Evolutionary conservation across 2,797 vertebrate species (phyloP).

Genomic region (Fistularia commersonii): DNA sequence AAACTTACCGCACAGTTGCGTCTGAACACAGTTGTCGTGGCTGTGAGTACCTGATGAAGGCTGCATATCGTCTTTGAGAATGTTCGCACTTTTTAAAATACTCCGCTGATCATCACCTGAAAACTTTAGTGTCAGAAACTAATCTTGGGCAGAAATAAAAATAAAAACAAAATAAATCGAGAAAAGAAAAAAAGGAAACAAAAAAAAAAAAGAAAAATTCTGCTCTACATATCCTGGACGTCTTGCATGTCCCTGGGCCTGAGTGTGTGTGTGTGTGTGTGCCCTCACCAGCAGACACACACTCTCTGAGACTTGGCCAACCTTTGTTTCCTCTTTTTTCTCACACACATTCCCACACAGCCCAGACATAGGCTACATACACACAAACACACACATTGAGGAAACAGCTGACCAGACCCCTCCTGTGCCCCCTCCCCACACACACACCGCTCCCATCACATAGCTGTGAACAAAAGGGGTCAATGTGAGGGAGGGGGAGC

Average conservation of each 20-base stretch:
- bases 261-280: conserved; percentile 19
- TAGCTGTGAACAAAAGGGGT: conserved; percentile 60
- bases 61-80: conserved; percentile 47
- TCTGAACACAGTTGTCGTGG: conserved; percentile 60
- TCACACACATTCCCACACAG: conserved; percentile 62
- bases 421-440: not conserved
- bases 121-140: no score
- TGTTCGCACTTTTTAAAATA: not conserved
- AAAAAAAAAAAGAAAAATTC: conserved; percentile 13
- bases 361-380: conserved; percentile 44
- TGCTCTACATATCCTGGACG: conserved; percentile 30
- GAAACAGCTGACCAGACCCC: conserved; percentile 63
- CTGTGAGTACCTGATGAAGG: conserved; percentile 45
- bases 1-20: conserved; percentile 60
- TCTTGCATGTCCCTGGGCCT: no score
- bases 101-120: conserved; percentile 7
- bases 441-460: conserved; percentile 15
- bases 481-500: conserved; percentile 26
- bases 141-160: no score
- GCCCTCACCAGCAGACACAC: conserved; percentile 37
- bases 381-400: conserved; percentile 29
- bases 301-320: conserved; percentile 30
- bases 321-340: conserved; percentile 57
- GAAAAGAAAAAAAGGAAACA: conserved; percentile 6
- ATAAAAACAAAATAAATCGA: not conserved